Percentiles rank a stretch among this genome's conserved stretches.
Conservation (phyloP, 2,113 vertebrate genomes). For the Mustela lutreola region DNA sequence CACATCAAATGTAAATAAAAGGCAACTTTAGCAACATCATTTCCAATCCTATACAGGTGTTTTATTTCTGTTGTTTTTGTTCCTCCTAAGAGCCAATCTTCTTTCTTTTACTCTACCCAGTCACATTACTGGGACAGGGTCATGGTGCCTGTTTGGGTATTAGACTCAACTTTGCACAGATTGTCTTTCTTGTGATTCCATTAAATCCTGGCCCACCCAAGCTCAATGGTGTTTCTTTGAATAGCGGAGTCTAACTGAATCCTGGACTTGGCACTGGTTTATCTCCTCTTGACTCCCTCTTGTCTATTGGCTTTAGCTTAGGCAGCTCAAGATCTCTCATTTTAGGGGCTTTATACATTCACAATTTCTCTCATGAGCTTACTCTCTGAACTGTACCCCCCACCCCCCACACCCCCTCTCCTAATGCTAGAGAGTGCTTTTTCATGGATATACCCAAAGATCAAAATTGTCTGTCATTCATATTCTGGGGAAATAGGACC, state of each 20-base stretch:
- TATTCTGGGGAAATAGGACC: not conserved
- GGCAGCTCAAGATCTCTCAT: not conserved
- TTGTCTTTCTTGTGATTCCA: not conserved
- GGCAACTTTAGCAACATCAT: not conserved
- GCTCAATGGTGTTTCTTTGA: not conserved
- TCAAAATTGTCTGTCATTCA: not conserved
- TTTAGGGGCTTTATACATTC: not conserved
- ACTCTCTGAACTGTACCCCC: not conserved
- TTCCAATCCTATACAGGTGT: not conserved
- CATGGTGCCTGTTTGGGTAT: not conserved
- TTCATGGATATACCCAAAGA: not conserved
- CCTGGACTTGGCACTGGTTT: not conserved
- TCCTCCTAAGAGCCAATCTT: not conserved
- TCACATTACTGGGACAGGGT: not conserved
- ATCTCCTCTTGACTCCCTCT: not conserved
- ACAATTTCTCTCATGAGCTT: not conserved
- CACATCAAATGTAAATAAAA: not conserved
- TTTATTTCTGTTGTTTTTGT: not conserved
- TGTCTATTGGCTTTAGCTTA: not conserved
- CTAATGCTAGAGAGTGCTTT: not conserved
- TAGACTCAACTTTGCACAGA: not conserved
- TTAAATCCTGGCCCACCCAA: not conserved
- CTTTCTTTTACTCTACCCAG: not conserved
- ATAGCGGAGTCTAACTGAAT: not conserved
- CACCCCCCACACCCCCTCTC: accelerated